Evolutionary conservation across 2,797 vertebrate species (phyloP).

Genomic region (Lepidocolaptes lacrymiger): DNA sequence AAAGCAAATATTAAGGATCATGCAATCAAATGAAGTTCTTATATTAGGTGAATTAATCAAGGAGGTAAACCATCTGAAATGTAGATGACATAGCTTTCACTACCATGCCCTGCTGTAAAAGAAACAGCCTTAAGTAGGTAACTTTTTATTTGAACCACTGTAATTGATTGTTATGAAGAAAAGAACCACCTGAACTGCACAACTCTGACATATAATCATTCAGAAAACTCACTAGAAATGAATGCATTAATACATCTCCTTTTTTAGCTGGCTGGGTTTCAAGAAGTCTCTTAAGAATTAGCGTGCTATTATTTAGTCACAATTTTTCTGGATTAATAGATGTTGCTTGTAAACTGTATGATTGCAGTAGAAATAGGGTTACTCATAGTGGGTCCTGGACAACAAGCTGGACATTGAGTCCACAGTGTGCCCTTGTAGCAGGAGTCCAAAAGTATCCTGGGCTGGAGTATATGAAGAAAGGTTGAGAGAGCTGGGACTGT

Average conservation of each 20-base stretch:
- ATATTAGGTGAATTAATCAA: background rate
- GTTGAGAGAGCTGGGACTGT: background rate
- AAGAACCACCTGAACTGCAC: background rate
- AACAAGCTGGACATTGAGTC: background rate
- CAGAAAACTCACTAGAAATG: constrained; percentile 29
- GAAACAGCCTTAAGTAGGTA: background rate
- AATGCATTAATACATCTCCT: background rate
- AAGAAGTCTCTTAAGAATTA: constrained; percentile 10
- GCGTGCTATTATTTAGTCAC: background rate
- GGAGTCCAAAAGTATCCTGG: background rate
- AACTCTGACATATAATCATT: background rate
- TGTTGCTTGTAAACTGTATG: background rate
- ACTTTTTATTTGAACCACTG: background rate
- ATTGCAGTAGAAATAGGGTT: background rate
- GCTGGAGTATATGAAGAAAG: background rate
- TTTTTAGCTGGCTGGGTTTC: background rate
- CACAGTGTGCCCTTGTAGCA: background rate
- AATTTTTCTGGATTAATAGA: background rate
- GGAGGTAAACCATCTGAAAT: constrained; percentile 7
- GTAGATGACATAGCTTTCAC: background rate
- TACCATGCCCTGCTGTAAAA: background rate
- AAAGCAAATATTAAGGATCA: constrained; percentile 1
- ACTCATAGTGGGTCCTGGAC: background rate
- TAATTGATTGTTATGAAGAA: background rate
- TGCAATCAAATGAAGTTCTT: background rate